Evolutionary conservation across 2,797 vertebrate genomes (phyloP).

Genomic region (Ispidina lecontei): DNA sequence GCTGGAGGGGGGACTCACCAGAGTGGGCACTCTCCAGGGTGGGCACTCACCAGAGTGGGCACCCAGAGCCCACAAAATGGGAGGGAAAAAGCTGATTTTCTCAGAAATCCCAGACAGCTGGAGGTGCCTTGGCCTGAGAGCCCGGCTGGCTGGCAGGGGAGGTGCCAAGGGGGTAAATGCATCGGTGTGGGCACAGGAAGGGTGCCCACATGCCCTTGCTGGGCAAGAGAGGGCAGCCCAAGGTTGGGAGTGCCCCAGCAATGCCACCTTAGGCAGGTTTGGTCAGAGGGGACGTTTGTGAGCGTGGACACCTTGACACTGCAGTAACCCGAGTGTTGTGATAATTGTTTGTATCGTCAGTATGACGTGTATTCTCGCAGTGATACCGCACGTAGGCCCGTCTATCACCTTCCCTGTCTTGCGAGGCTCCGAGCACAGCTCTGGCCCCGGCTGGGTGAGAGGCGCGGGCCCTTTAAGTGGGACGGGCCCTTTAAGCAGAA

Average conservation of each 20-base stretch:
- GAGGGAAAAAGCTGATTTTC: not conserved
- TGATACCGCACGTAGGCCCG: not conserved
- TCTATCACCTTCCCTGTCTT: accelerated
- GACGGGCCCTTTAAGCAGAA: not conserved
- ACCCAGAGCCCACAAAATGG: no score
- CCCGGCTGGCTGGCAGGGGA: not conserved
- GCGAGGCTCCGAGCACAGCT: accelerated
- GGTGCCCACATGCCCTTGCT: accelerated
- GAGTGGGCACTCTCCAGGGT: no score
- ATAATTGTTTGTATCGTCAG: accelerated
- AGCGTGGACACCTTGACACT: accelerated
- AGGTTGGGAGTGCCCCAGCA: not conserved
- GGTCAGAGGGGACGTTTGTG: accelerated
- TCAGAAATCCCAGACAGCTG: not conserved
- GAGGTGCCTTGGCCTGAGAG: no score
- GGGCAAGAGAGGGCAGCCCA: not conserved
- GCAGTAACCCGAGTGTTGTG: no score
- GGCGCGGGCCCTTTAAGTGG: not conserved
- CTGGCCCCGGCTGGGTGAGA: accelerated
- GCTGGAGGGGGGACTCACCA: not conserved
- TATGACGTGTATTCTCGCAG: accelerated
- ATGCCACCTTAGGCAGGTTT: accelerated
- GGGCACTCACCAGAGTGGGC: not conserved
- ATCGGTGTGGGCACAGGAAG: not conserved
- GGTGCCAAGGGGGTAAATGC: not conserved